These are phyloP conservation scores for Dicranocentrus wangi DNA, from an alignment of 2,888 invertebrate genomes.

Conservation along the genomic window DNA sequence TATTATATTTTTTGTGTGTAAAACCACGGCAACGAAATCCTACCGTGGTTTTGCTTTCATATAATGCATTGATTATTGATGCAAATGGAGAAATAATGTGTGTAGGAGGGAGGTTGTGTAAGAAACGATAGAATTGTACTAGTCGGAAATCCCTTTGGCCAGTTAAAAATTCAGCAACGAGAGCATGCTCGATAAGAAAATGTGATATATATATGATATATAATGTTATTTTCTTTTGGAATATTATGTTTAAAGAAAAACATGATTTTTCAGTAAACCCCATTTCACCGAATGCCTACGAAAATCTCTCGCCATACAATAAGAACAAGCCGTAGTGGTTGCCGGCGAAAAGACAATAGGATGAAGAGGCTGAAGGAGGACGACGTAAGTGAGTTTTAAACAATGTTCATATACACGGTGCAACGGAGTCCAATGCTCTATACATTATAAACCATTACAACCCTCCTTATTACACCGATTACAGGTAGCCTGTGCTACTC, in stretches of 20 bases:
- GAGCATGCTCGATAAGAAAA: no score
- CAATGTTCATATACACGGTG: not conserved
- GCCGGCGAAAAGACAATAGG: conserved; percentile 3
- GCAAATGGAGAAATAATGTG: no score
- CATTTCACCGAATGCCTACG: conserved; percentile 7
- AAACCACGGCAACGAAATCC: no score
- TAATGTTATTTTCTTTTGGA: not conserved
- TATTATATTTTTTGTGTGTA: no score
- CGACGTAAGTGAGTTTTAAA: not conserved
- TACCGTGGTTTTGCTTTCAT: no score
- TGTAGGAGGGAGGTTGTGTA: no score
- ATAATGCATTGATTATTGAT: no score
- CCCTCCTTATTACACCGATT: not conserved
- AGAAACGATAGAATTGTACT: no score
- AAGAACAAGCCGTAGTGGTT: conserved; percentile 12
- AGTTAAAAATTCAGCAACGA: no score
- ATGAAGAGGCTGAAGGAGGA: not conserved
- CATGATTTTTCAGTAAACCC: not conserved
- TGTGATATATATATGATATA: not conserved
- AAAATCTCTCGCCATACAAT: conserved; percentile 16
- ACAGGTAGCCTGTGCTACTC: not conserved
- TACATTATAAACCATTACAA: conserved; percentile 12
- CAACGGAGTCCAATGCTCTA: not conserved
- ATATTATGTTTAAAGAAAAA: no score
- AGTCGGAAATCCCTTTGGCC: no score